Evolutionary conservation across 2,888 invertebrate species (phyloP), one percentile per base, ranked within the genome.

Genomic region (Drosophila picticornis): DNA sequence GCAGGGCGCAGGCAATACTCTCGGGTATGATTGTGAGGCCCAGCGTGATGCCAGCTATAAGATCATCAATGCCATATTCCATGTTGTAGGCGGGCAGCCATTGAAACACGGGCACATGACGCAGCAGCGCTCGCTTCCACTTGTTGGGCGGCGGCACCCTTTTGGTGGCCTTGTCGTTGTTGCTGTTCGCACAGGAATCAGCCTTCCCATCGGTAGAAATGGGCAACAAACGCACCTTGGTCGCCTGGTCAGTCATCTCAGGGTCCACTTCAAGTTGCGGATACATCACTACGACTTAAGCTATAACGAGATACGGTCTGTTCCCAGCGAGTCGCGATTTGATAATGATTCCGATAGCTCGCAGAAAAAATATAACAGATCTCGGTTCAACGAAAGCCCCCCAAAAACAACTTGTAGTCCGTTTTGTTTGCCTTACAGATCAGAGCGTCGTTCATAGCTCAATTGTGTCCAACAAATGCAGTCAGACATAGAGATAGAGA

Each of bases 21-120:
- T 98, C 98, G 10, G 98, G 98, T 83, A 98, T 97, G 92, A 98
- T 96, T 22, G 98, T 98, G 50, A 98, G 94, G 1, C 98, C 98
- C 10, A 98, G 95, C 9, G 98, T 98, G 62, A 98, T 92, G 56
- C 98, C 98, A 11, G 98, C 97, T 79, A 98, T 96, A 55, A 96
- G 91, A 93, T 98, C 98, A 16, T 96, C 96, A 77, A 96, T 93
- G 13, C 96, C 95, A 88, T 91, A 93, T 59, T 91, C 91, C 55
- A 90, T 69, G 31, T 92, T 90, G 65, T 64, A 93, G 4, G 80
- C 75, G 16, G 88, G 84, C n/a, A 93, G 91, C 93, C 93, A 93
- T 29, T 86, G 90, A 7, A 88, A 75, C n/a, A 93, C 91, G 38
- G 85, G 85, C 31, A 77, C 69, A 57, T 86, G 85, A 1, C 85